Conservation (phyloP, 2,888 invertebrate genomes). For the Machimus atricapillus region DNA sequence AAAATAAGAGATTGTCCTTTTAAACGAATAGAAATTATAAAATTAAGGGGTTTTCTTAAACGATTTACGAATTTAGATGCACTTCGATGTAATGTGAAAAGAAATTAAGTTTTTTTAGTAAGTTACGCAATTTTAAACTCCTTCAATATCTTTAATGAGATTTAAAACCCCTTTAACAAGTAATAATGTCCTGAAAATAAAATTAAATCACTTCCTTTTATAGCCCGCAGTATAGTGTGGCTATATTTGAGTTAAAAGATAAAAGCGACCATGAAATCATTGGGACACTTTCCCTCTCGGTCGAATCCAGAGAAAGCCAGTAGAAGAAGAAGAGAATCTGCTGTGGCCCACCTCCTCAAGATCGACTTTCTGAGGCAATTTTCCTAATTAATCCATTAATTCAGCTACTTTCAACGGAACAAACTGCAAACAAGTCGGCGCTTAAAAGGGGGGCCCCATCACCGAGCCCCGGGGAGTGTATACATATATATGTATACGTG, state of each 20-base stretch:
- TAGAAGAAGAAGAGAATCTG: not conserved
- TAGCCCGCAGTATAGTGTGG: not conserved
- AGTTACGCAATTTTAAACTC: no score
- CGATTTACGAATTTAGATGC: no score
- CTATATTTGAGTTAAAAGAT: not conserved
- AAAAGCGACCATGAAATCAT: not conserved
- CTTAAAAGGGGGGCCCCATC: not conserved
- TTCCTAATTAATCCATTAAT: conserved; percentile 26
- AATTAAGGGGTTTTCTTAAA: no score
- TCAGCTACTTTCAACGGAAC: conserved; percentile 22
- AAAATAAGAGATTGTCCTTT: no score
- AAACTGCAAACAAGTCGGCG: conserved; percentile 23
- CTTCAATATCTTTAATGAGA: no score
- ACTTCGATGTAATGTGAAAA: no score
- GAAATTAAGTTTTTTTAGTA: no score
- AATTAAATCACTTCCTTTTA: not conserved
- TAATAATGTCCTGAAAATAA: not conserved
- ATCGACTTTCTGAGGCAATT: conserved; percentile 7
- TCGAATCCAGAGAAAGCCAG: not conserved
- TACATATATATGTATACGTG: no score
- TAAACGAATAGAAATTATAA: no score
- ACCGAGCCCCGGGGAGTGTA: not conserved
- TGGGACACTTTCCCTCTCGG: not conserved
- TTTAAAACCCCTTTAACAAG: not conserved
- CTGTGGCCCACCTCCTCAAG: not conserved